These are phyloP conservation scores for Heterotis niloticus DNA, from an alignment of 2,113 vertebrate species.

Conservation along the genomic window DNA sequence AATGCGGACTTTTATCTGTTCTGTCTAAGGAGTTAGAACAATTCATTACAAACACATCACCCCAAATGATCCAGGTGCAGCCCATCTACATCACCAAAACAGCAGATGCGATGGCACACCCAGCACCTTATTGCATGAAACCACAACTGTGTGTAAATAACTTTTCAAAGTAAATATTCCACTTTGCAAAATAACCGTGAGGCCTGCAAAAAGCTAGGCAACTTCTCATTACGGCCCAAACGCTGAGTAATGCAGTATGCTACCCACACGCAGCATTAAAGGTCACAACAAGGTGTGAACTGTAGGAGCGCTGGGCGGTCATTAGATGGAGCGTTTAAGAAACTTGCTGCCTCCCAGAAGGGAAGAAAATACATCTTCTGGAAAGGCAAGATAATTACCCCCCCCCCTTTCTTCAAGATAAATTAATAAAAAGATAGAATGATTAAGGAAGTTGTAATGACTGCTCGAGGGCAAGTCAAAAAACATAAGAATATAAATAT, in stretches of 20 bases:
- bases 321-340: slow-evolving; percentile 6
- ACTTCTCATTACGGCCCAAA: background rate
- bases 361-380: background rate
- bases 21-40: background rate
- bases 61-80: background rate
- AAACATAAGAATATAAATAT: slow-evolving; percentile 20
- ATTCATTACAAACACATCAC: background rate
- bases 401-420: slow-evolving; percentile 16
- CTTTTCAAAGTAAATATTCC: too few species aligned
- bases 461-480: slow-evolving; percentile 14
- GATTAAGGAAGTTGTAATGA: slow-evolving; percentile 24
- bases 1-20: too few species aligned
- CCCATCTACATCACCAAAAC: background rate
- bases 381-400: slow-evolving; percentile 28
- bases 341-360: background rate
- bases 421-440: slow-evolving; percentile 24
- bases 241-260: background rate
- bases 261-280: background rate
- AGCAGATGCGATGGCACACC: background rate
- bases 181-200: too few species aligned
- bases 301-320: background rate
- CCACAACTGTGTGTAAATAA: too few species aligned
- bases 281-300: background rate
- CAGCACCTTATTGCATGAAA: too few species aligned
- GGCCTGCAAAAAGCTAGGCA: too few species aligned